phyloP scores from a whole-genome alignment of 1,140 invertebrate genomes.

The Drosophila kohkoa region DNA sequence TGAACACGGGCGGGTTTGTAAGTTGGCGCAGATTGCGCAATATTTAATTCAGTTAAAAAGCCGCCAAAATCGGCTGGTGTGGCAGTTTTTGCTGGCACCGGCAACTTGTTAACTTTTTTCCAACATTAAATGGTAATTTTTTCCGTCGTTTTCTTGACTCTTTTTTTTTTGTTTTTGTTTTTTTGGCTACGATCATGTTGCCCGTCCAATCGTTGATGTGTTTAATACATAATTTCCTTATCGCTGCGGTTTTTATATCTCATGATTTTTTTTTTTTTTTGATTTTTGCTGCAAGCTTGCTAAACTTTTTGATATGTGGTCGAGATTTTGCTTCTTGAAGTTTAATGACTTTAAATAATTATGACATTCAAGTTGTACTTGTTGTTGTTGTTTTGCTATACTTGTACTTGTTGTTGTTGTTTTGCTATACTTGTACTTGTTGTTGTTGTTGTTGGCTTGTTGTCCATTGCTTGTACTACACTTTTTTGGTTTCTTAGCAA shows the following conservation, averaged over 20 bases:
- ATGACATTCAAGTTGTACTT: constrained; percentile 65
- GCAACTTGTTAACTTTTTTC: constrained; percentile 76
- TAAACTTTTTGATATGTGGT: constrained; percentile 63
- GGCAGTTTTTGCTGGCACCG: constrained; percentile 60
- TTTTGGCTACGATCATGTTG: constrained; percentile 48
- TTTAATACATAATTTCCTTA: constrained; percentile 82
- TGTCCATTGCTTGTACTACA: constrained; percentile 30
- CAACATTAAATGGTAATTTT: constrained; percentile 73
- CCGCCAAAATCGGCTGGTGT: constrained; percentile 72
- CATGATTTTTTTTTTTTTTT: constrained; percentile 17
- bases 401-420: constrained; percentile 28
- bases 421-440: constrained; percentile 20
- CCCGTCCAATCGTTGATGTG: constrained; percentile 72
- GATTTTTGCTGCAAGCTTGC: constrained; percentile 21
- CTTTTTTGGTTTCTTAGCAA: constrained; percentile 41
- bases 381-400: constrained; percentile 12
- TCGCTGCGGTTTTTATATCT: constrained; percentile 48
- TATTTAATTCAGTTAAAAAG: constrained; percentile 81
- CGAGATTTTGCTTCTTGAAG: constrained; percentile 76
- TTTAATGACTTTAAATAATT: constrained; percentile 81
- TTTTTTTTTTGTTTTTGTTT: constrained; percentile 41
- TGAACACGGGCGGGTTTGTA: constrained; percentile 70
- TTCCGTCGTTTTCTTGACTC: constrained; percentile 44
- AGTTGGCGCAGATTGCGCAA: constrained; percentile 68
- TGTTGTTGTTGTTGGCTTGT: constrained; percentile 13